Conservation (phyloP, 2,888 invertebrate genomes). For the Corbicula japonica region DNA sequence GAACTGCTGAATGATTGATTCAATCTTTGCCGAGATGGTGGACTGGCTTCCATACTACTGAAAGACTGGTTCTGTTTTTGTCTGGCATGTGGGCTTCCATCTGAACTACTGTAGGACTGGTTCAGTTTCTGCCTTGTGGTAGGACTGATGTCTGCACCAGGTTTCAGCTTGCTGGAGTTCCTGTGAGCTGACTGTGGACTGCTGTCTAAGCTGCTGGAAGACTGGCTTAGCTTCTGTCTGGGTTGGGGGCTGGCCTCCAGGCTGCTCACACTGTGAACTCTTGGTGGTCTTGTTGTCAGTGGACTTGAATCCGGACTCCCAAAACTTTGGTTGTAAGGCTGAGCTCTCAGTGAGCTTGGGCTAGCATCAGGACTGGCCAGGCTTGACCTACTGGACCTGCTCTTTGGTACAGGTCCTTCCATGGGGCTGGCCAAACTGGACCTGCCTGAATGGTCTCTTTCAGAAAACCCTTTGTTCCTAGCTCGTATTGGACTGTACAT, state of each 20-base stretch:
- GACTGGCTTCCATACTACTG: constrained; percentile 53
- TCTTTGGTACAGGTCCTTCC: constrained; percentile 41
- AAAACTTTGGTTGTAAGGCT: constrained; percentile 47
- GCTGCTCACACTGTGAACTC: constrained; percentile 34
- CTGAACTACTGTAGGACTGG: constrained; percentile 41
- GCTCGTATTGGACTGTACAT: constrained; percentile 65
- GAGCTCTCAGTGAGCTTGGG: constrained; percentile 44
- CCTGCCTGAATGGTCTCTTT: constrained; percentile 51
- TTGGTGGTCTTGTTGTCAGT: constrained; percentile 48
- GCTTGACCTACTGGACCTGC: constrained; percentile 53
- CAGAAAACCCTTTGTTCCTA: constrained; percentile 36
- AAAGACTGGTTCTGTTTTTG: constrained; percentile 56
- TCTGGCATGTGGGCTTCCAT: constrained; percentile 45
- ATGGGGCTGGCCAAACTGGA: constrained; percentile 61
- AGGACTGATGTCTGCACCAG: constrained; percentile 23
- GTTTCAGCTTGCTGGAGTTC: constrained; percentile 32
- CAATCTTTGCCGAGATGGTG: constrained; percentile 41
- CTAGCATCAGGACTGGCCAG: constrained; percentile 63
- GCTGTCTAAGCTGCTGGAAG: constrained; percentile 35
- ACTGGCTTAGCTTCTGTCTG: constrained; percentile 39
- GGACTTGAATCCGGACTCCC: constrained; percentile 65
- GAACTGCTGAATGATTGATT: constrained; percentile 54
- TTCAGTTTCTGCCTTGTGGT: constrained; percentile 34
- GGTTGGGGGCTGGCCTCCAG: constrained; percentile 53
- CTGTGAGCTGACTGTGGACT: constrained; percentile 50